phyloP scores from a whole-genome alignment of 2,888 invertebrate genomes.

The Sepiola atlantica region DNA sequence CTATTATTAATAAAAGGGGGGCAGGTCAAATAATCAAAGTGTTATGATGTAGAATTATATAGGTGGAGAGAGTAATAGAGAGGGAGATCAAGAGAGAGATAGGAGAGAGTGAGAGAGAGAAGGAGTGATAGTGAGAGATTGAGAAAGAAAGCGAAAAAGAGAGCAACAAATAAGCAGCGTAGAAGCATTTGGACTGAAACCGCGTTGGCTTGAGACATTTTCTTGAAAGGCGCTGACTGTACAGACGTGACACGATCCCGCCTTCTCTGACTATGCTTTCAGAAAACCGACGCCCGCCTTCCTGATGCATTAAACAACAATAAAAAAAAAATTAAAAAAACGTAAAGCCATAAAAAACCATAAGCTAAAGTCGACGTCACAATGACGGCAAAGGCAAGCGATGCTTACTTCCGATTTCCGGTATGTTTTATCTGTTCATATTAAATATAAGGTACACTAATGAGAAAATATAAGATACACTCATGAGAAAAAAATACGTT shows the following conservation, averaged over 20 bases:
- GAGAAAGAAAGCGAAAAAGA: too few relatives aligned
- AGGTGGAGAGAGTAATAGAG: neutral
- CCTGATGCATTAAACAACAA: neutral
- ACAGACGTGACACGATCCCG: neutral
- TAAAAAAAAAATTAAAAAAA: neutral
- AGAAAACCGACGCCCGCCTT: neutral
- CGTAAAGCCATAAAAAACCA: neutral
- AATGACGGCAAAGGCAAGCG: neutral
- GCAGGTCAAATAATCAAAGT: neutral
- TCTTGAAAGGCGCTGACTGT: slow-evolving; percentile 16
- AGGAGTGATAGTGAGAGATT: too few relatives aligned
- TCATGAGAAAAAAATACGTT: too few relatives aligned
- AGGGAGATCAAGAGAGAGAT: too few relatives aligned
- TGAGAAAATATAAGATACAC: too few relatives aligned
- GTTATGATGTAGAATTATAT: slow-evolving; percentile 32
- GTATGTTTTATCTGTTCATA: neutral
- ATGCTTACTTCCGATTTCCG: neutral
- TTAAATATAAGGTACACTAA: too few relatives aligned
- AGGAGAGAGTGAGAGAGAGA: too few relatives aligned
- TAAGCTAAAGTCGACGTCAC: neutral
- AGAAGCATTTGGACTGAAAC: neutral
- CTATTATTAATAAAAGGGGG: neutral
- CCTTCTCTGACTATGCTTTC: neutral
- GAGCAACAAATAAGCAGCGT: neutral
- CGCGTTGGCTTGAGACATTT: neutral